These are phyloP conservation scores for Campoletis sonorensis DNA, from an alignment of 1,140 invertebrate genomes.

Conservation along the genomic window DNA sequence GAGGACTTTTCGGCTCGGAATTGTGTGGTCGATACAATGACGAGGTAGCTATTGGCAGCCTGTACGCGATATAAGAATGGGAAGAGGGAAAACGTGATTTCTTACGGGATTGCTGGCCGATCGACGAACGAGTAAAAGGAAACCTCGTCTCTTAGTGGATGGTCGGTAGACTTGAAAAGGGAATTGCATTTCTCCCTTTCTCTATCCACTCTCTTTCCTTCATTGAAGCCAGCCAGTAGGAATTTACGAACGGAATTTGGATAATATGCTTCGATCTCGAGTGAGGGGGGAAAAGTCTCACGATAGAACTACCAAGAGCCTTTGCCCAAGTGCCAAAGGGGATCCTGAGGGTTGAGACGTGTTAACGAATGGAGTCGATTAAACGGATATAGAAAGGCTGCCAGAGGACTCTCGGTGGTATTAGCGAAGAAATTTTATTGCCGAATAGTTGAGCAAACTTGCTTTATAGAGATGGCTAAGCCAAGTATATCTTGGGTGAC, in stretches of 20 bases:
- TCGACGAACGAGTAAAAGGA: conserved; percentile 33
- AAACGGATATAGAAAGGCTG: conserved; percentile 51
- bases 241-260: conserved; percentile 53
- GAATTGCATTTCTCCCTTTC: conserved; percentile 2
- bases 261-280: conserved; percentile 48
- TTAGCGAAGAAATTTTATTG: conserved; percentile 23
- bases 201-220: neutral
- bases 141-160: conserved; percentile 30
- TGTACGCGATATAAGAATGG: neutral
- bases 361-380: conserved; percentile 56
- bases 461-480: neutral
- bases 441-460: conserved; percentile 31
- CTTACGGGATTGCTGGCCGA: conserved; percentile 34
- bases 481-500: too few relatives aligned
- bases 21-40: too few relatives aligned
- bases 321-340: conserved; percentile 22
- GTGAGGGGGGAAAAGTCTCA: neutral
- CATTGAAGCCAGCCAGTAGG: conserved; percentile 4
- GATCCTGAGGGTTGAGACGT: conserved; percentile 13
- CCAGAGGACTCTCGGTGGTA: conserved; percentile 47
- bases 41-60: neutral
- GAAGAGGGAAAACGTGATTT: conserved; percentile 9
- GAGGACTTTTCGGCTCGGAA: too few relatives aligned
- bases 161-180: conserved; percentile 25
- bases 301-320: conserved; percentile 28